phyloP scores from a whole-genome alignment of 2,113 vertebrate species.

The Chrysemys picta region DNA sequence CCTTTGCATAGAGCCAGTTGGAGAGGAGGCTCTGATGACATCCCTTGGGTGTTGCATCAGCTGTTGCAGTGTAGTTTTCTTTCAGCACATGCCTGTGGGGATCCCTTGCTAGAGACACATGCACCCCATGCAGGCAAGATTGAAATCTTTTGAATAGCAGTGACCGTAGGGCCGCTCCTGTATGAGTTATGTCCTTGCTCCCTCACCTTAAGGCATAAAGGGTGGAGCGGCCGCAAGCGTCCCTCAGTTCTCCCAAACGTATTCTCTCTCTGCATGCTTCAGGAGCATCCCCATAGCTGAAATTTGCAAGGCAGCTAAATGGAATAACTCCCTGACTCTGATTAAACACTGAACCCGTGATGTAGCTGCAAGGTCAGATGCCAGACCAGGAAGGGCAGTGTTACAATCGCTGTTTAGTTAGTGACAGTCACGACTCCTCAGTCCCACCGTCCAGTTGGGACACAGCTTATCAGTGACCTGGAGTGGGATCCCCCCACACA shows the following conservation, averaged over 20 bases:
- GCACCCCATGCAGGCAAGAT: neutral
- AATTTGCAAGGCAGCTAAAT: neutral
- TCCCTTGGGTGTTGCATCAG: neutral
- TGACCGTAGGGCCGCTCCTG: fast-evolving
- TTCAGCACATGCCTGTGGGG: fast-evolving
- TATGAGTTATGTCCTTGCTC: neutral
- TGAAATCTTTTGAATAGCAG: neutral
- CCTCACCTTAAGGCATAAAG: neutral
- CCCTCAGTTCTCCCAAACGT: neutral
- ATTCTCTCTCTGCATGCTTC: neutral
- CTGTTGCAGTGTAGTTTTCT: neutral
- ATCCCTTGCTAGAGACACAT: neutral
- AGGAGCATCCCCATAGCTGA: fast-evolving
- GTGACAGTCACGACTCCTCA: neutral
- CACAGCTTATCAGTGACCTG: fast-evolving
- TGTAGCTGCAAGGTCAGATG: neutral
- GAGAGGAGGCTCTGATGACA: neutral
- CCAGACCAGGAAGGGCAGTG: too few relatives aligned
- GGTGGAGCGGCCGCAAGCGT: neutral
- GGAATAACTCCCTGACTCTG: neutral
- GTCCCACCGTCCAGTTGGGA: neutral
- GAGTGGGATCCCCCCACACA: neutral
- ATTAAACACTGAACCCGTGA: neutral
- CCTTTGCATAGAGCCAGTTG: neutral
- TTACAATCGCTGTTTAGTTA: neutral